Percentiles rank a stretch among this genome's conserved stretches.
phyloP scores from a whole-genome alignment of 2,888 invertebrate genomes.

The Pelosia muscerda region DNA sequence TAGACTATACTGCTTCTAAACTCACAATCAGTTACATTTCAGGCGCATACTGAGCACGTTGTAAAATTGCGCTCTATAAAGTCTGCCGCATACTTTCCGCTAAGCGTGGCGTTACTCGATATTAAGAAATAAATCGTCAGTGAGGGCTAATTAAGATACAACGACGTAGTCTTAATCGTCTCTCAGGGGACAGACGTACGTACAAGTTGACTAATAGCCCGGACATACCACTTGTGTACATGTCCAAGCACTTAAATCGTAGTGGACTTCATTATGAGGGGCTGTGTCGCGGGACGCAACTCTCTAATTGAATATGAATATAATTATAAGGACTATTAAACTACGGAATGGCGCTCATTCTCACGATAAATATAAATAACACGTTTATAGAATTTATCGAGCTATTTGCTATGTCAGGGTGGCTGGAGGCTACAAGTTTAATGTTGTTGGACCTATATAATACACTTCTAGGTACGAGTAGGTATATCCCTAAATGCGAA shows the following conservation, averaged over 20 bases:
- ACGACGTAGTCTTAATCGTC: slow-evolving; percentile 24
- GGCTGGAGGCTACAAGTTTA: neutral
- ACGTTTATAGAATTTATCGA: slow-evolving; percentile 4
- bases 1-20: no score
- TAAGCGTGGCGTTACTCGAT: neutral
- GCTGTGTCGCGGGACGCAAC: neutral
- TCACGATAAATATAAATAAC: slow-evolving; percentile 16
- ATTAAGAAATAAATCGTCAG: slow-evolving; percentile 35
- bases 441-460: neutral
- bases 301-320: slow-evolving; percentile 17
- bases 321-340: slow-evolving; percentile 12
- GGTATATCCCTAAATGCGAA: no score
- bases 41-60: neutral
- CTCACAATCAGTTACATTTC: neutral
- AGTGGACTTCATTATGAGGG: slow-evolving; percentile 13
- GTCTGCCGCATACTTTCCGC: neutral
- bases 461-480: neutral
- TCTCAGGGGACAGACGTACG: neutral
- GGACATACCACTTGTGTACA: slow-evolving; percentile 6
- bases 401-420: neutral
- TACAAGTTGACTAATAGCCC: slow-evolving; percentile 10
- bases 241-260: slow-evolving; percentile 5
- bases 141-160: slow-evolving; percentile 45
- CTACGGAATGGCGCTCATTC: slow-evolving; percentile 10
- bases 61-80: neutral